Percentiles rank a stretch among this genome's conserved stretches.
Conservation (phyloP, 1,140 invertebrate genomes). For the Hestina assimilis region DNA sequence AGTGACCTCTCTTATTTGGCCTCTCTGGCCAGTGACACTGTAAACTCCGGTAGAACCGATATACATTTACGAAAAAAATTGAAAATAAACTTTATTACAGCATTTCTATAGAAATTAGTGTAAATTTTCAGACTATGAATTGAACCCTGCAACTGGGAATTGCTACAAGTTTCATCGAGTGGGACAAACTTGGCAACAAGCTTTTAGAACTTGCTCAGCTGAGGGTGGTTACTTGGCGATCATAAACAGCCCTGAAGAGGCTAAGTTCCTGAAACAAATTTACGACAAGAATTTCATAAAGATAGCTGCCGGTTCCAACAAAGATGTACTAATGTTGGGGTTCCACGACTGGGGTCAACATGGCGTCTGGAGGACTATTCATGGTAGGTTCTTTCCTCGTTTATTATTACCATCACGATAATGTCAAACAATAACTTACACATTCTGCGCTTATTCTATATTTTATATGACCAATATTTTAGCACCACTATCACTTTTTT, state of each 20-base stretch:
- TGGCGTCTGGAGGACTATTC: constrained; percentile 4
- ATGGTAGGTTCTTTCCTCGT: constrained; percentile 14
- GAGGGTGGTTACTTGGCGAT: constrained; percentile 28
- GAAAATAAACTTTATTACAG: background rate
- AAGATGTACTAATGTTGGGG: background rate
- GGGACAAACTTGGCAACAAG: constrained; percentile 23
- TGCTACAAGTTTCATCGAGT: constrained; percentile 30
- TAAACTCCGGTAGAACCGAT: no score
- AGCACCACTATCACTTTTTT: no score
- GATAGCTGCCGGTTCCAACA: background rate
- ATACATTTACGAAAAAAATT: no score
- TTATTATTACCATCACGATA: background rate
- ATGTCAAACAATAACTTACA: no score
- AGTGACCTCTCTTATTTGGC: no score
- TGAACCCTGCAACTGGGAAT: constrained; percentile 8
- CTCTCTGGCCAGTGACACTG: no score
- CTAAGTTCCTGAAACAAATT: constrained; percentile 14
- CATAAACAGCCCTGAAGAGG: constrained; percentile 23
- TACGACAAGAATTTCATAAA: background rate
- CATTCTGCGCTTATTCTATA: no score
- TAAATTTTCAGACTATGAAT: constrained; percentile 17
- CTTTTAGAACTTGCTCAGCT: constrained; percentile 18
- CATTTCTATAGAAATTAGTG: background rate
- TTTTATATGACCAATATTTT: no score
- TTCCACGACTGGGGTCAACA: constrained; percentile 3